Base-by-base conservation (phyloP, 2,113 vertebrate species). In the Anas platyrhynchos region DNA sequence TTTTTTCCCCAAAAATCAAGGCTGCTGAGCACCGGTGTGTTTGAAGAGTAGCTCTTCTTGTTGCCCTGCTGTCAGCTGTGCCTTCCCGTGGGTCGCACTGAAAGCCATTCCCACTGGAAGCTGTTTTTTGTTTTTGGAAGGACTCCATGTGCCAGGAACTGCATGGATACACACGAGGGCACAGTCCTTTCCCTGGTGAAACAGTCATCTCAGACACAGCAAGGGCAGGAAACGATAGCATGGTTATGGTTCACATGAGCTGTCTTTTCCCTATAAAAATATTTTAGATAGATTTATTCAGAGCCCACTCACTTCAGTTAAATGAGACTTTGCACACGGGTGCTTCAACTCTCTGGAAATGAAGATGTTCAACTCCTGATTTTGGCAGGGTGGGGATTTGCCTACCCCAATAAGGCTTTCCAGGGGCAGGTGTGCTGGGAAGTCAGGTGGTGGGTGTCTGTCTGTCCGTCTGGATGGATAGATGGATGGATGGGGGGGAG, bases 281-380 rank as follows among this genome's bases (percentile, higher is more conserved):
- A 95, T 92, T 93, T 93, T 76, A 76, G 62, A 54, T 94, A 82
- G 81, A 94, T 93, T 91, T 91, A 92, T 96, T 91, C 95, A 91
- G 25, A 87, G 69, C 50, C 62, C 71, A 22, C 86, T 94, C 62
- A 86, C 62, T 68, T 36, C 26, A 80, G 61, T 86, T 75, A 72
- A 90, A 92, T 16, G 13, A 62, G 41, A 68, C 61, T 89, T 86
- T 29, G 44, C 56, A 76, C 77, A 84, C 54, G 52, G 71, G 76
- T 34, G 72, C 26, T 54, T 65, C 67, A 58, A 38, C 44, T 68
- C 55, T 17, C 80, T 82, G 80, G 54, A 90, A 91, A 66, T 29
- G 5, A 80, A 93, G 71, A 77, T 54, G 66, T 5, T 4, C 52
- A 67, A 67, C 73, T 65, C 21, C 46, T 87, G 74, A 73, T 89